These are phyloP conservation scores for Phrixothrix hirtus DNA, from an alignment of 2,888 invertebrate genomes.

Conservation along the genomic window DNA sequence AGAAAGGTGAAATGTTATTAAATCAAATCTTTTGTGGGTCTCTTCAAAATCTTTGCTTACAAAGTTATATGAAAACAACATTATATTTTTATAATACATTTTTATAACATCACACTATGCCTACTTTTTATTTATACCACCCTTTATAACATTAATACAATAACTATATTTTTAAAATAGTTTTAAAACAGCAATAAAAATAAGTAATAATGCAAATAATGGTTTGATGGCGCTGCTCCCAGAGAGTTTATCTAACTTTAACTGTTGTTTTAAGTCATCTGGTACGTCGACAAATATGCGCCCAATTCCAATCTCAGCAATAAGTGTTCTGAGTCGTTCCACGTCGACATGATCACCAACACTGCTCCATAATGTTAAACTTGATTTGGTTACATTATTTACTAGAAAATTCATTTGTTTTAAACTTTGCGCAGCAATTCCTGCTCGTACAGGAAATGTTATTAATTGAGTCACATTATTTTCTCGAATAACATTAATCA, in stretches of 20 bases:
- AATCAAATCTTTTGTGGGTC: too few species aligned
- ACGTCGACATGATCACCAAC: slow-evolving; percentile 70
- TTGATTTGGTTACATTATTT: slow-evolving; percentile 60
- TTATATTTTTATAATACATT: too few species aligned
- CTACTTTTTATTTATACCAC: too few species aligned
- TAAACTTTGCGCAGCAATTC: slow-evolving; percentile 68
- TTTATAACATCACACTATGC: too few species aligned
- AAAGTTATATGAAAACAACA: too few species aligned
- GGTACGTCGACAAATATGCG: slow-evolving; percentile 81
- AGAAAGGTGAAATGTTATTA: too few species aligned
- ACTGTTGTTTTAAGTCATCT: slow-evolving; percentile 59
- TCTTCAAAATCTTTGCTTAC: too few species aligned
- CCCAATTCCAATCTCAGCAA: slow-evolving; percentile 67
- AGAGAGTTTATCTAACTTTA: slow-evolving; percentile 52
- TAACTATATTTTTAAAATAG: not conserved
- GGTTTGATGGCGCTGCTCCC: not conserved
- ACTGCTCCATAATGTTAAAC: slow-evolving; percentile 81
- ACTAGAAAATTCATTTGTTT: slow-evolving; percentile 65
- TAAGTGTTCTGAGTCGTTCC: slow-evolving; percentile 65
- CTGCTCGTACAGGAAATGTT: slow-evolving; percentile 80
- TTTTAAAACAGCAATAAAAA: not conserved
- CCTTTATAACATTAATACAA: too few species aligned
- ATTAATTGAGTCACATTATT: slow-evolving; percentile 67
- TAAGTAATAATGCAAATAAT: not conserved
- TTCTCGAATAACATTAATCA: slow-evolving; percentile 65